phyloP scores from a whole-genome alignment of 2,797 vertebrate species.

The Urosaurus nigricauda region DNA sequence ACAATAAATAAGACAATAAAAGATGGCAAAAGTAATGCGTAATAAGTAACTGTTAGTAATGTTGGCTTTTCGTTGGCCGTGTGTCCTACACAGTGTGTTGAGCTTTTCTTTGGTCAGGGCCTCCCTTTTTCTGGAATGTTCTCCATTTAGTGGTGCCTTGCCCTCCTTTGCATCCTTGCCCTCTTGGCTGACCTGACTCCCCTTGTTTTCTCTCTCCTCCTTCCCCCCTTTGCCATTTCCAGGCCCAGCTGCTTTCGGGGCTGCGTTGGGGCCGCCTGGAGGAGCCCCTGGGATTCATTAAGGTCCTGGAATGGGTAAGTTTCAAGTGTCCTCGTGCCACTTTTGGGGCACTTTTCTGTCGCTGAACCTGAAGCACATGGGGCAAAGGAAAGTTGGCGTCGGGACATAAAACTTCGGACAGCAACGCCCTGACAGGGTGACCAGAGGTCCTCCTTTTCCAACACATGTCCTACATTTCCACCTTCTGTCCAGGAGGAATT shows the following conservation, averaged over 20 bases:
- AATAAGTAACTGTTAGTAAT: too few relatives aligned
- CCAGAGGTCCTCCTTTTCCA: too few relatives aligned
- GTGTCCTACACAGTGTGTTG: too few relatives aligned
- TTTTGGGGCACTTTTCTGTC: constrained; percentile 64
- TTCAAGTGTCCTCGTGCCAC: background rate
- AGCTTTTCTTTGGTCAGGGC: too few relatives aligned
- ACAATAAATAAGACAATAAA: too few relatives aligned
- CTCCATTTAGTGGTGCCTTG: too few relatives aligned
- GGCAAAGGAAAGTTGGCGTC: background rate
- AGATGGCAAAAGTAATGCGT: too few relatives aligned
- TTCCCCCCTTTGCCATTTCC: constrained; percentile 29
- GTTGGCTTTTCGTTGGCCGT: too few relatives aligned
- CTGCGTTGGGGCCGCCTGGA: constrained; percentile 87
- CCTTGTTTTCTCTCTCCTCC: constrained; percentile 21
- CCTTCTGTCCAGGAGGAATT: too few relatives aligned
- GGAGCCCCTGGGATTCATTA: constrained; percentile 92
- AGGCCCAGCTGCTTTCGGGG: constrained; percentile 79
- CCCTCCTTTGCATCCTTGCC: too few relatives aligned
- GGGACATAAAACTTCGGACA: constrained; percentile 51
- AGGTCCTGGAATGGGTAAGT: constrained; percentile 93
- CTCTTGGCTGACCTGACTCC: constrained; percentile 28
- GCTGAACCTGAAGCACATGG: constrained; percentile 30
- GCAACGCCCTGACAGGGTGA: constrained; percentile 39
- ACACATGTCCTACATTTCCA: too few relatives aligned
- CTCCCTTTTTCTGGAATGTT: too few relatives aligned